These are phyloP conservation scores for Pyrgilauda ruficollis DNA, from an alignment of 2,113 vertebrate genomes.

Conservation along the genomic window DNA sequence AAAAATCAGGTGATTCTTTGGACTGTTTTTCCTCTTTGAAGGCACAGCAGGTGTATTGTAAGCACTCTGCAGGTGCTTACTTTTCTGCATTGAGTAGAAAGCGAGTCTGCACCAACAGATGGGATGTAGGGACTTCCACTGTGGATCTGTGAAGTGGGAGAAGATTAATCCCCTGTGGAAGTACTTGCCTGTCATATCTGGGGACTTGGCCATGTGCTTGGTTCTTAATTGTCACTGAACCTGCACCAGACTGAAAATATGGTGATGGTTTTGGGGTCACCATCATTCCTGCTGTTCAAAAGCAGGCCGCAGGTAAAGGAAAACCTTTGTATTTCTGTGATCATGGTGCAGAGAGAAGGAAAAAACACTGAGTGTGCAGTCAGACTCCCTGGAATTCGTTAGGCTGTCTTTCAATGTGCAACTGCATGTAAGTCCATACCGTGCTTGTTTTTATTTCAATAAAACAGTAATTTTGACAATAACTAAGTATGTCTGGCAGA, in stretches of 20 bases:
- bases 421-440: slow-evolving; percentile 48
- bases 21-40: not conserved
- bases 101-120: not conserved
- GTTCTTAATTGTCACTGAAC: not conserved
- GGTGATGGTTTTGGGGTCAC: not conserved
- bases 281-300: not conserved
- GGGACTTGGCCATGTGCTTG: not conserved
- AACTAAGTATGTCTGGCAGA: slow-evolving; percentile 64
- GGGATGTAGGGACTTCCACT: not conserved
- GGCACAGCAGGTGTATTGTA: not conserved
- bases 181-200: not conserved
- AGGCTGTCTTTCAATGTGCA: slow-evolving; percentile 32
- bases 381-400: not conserved
- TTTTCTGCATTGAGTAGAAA: not conserved
- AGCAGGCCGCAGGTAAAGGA: not conserved
- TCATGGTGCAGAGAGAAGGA: not conserved
- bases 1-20: not conserved
- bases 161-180: not conserved
- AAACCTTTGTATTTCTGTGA: not conserved
- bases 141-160: not conserved
- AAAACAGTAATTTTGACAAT: slow-evolving; percentile 73
- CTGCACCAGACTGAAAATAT: not conserved
- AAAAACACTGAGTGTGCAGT: not conserved
- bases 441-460: slow-evolving; percentile 64
- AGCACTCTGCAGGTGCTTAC: not conserved